Evolutionary conservation across 2,113 vertebrate species (phyloP).

Genomic region (Sialia sialis): DNA sequence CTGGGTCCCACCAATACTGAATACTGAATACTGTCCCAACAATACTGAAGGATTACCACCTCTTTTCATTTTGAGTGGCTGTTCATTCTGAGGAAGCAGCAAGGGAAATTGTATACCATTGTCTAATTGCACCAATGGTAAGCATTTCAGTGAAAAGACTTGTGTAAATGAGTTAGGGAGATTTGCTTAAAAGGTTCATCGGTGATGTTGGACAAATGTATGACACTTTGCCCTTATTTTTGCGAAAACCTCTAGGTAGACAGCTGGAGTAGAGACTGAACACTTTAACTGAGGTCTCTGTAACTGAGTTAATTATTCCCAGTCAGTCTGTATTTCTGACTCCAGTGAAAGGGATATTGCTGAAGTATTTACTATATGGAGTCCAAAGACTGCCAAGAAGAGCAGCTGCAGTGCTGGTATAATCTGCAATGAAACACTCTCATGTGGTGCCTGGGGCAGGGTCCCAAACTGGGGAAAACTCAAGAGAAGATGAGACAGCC

Average conservation of each 20-base stretch:
- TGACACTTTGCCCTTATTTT: neutral
- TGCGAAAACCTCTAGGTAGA: neutral
- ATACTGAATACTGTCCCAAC: too few relatives aligned
- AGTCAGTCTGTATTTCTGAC: neutral
- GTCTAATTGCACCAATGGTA: neutral
- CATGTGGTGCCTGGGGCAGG: neutral
- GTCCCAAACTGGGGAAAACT: neutral
- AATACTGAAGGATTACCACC: neutral
- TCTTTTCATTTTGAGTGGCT: neutral
- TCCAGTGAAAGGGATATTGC: neutral
- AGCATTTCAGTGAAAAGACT: neutral
- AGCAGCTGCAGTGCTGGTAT: accelerated
- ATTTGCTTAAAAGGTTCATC: neutral
- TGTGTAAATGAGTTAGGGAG: neutral
- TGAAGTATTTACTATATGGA: neutral
- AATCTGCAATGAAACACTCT: neutral
- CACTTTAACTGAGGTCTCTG: neutral
- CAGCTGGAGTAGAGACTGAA: neutral
- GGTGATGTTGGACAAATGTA: neutral
- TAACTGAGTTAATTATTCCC: neutral
- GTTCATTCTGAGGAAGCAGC: neutral
- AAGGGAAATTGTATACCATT: neutral
- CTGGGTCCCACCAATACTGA: neutral
- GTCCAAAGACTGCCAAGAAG: neutral
- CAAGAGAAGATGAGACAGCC: neutral